Evolutionary conservation across 2,113 vertebrate genomes (phyloP), one percentile per base, ranked within the genome.

Genomic region (Gallinago paraguaiae): DNA sequence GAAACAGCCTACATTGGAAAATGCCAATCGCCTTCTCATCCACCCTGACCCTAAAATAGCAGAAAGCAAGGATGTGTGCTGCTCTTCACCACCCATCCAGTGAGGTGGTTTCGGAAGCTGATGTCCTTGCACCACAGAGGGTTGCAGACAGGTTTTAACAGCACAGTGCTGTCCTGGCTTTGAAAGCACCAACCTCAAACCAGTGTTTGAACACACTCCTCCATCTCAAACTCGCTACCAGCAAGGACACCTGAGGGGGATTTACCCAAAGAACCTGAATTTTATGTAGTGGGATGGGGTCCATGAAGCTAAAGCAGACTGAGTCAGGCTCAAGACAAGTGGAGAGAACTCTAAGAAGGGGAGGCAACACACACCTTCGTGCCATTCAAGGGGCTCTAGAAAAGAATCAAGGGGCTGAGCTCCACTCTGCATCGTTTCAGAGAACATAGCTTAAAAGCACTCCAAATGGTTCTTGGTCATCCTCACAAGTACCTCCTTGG

Each of bases 361-460:
- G 10, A 85, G 8, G 61, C 18, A 71, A 37, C 0, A 0, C 17
- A 13, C 5, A 9, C 6, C 74, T 68, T 64, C 17, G 10, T 28
- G 56, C 24, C 43, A 39, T 20, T 35, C 16, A 60, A 14, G 9
- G 17, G 13, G 18, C 9, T 57, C 60, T 51, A 35, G n/a, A 67
- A 74, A 83, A 53, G 71, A 91, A 45, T 23, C 65, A 53, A 1
- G 10, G n/a, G 12, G 16, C 56, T 68, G 63, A 82, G 41, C 50
- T 90, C 25, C 22, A 37, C 67, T 53, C 33, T 43, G 28, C 14
- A 48, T 27, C 15, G 13, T 68, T 84, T 59, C 64, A 71, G 60
- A 86, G 14, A 18, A 4, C 16, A 27, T 2, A n/a, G 15, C 28
- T 88, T 70, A 33, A 37, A 93, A 88, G 24, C 31, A 60, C 46